A percentile compares a stretch with the other conserved stretches of the same genome.
phyloP scores from a whole-genome alignment of 2,888 invertebrate species.

The Dorcus parallelipipedus region DNA sequence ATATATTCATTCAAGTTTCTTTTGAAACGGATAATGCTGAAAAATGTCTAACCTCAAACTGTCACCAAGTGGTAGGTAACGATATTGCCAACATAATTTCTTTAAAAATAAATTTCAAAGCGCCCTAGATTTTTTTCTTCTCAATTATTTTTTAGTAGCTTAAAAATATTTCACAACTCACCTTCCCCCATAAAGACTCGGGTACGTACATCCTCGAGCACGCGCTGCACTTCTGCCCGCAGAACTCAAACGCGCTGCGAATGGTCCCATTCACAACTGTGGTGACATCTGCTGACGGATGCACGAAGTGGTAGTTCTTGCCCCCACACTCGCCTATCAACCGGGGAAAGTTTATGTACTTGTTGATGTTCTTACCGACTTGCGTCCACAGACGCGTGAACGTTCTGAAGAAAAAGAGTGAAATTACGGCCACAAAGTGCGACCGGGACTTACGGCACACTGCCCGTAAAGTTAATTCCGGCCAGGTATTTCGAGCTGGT shows the following conservation, averaged over 20 bases:
- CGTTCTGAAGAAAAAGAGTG: slow-evolving; percentile 57
- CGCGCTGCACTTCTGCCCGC: slow-evolving; percentile 98
- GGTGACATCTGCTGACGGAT: slow-evolving; percentile 81
- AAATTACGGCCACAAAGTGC: neutral
- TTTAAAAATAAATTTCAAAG: neutral
- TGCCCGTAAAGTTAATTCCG: slow-evolving; percentile 97
- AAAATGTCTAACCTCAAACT: too few species aligned
- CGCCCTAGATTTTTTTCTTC: neutral
- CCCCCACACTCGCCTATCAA: slow-evolving; percentile 97
- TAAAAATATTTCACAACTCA: slow-evolving; percentile 35
- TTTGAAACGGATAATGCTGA: too few species aligned
- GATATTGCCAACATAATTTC: too few species aligned
- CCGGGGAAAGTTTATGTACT: slow-evolving; percentile 87
- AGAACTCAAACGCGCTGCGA: slow-evolving; percentile 91
- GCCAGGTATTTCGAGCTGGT: slow-evolving; percentile 82
- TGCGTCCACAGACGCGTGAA: slow-evolving; percentile 91
- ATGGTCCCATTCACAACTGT: slow-evolving; percentile 83
- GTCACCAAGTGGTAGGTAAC: too few species aligned
- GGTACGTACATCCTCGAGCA: slow-evolving; percentile 97
- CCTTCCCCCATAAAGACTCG: slow-evolving; percentile 75
- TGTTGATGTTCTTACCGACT: slow-evolving; percentile 82
- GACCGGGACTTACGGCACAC: slow-evolving; percentile 71
- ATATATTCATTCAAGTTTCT: too few species aligned
- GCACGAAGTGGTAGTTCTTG: slow-evolving; percentile 98
- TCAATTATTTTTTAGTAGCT: neutral